phyloP scores from a whole-genome alignment of 1,140 invertebrate species.

The Chrysoperla carnea region DNA sequence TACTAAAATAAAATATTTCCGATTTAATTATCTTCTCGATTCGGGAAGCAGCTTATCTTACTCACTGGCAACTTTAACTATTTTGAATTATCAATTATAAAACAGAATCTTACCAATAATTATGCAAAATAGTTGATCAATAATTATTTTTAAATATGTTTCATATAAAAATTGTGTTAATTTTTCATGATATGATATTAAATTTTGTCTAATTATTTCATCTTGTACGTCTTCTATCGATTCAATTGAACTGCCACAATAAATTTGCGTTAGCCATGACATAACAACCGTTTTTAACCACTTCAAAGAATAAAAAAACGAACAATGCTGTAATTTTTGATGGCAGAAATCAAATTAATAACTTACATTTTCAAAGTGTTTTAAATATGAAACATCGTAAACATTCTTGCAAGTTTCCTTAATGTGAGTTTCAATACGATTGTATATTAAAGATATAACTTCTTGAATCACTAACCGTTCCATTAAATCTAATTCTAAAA shows the following conservation, averaged over 20 bases:
- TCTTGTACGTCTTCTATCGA: constrained; percentile 26
- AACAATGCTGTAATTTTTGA: constrained; percentile 1
- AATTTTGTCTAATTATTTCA: constrained; percentile 25
- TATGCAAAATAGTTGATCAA: constrained; percentile 87
- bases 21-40: no score
- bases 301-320: constrained; percentile 20
- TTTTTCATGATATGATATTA: constrained; percentile 55
- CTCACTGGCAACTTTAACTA: no score
- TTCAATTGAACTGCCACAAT: constrained; percentile 38
- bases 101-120: constrained; percentile 51
- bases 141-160: constrained; percentile 71
- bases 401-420: constrained; percentile 61
- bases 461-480: constrained; percentile 65
- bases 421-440: constrained; percentile 63
- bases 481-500: constrained; percentile 56
- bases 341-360: constrained; percentile 1
- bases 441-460: constrained; percentile 61
- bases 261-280: constrained; percentile 66
- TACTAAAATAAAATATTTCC: no score
- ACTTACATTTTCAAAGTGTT: constrained; percentile 46
- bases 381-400: constrained; percentile 63
- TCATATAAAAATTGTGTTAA: constrained; percentile 76
- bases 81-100: background rate
- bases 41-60: no score
- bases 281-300: constrained; percentile 73